Evolutionary conservation across 2,888 invertebrate genomes (phyloP).

Genomic region (Agrilus cyanescens): DNA sequence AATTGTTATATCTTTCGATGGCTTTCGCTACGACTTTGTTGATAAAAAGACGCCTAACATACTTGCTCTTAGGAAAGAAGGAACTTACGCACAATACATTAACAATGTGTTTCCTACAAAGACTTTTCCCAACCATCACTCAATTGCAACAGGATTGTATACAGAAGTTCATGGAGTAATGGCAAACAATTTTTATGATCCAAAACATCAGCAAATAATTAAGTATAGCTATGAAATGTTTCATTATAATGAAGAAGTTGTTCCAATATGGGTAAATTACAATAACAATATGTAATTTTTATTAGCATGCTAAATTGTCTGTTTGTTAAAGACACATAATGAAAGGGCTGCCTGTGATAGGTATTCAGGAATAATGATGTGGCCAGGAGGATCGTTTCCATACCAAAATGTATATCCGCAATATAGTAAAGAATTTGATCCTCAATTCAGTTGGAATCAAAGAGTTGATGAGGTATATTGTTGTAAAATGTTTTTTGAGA

Average conservation of each 20-base stretch:
- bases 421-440: slow-evolving; percentile 34
- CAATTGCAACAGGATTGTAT: slow-evolving; percentile 57
- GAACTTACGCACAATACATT: slow-evolving; percentile 47
- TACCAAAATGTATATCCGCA: slow-evolving; percentile 41
- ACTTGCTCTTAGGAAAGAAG: slow-evolving; percentile 40
- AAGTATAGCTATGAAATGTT: slow-evolving; percentile 37
- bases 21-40: slow-evolving; percentile 57
- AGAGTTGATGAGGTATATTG: slow-evolving; percentile 41
- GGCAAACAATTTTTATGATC: slow-evolving; percentile 49
- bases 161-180: slow-evolving; percentile 58
- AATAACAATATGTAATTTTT: not conserved
- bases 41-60: slow-evolving; percentile 47
- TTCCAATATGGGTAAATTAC: slow-evolving; percentile 47
- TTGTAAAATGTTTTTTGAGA: not conserved
- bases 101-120: slow-evolving; percentile 54
- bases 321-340: slow-evolving; percentile 39
- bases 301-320: slow-evolving; percentile 1
- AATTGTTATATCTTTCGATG: slow-evolving; percentile 57
- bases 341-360: slow-evolving; percentile 40
- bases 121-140: slow-evolving; percentile 65
- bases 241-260: slow-evolving; percentile 41
- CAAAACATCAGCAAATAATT: slow-evolving; percentile 25
- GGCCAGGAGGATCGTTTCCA: slow-evolving; percentile 49
- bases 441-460: slow-evolving; percentile 35
- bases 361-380: slow-evolving; percentile 55